Conservation (phyloP, 2,797 vertebrate genomes). For the Myoxocephalus aenaeus region DNA sequence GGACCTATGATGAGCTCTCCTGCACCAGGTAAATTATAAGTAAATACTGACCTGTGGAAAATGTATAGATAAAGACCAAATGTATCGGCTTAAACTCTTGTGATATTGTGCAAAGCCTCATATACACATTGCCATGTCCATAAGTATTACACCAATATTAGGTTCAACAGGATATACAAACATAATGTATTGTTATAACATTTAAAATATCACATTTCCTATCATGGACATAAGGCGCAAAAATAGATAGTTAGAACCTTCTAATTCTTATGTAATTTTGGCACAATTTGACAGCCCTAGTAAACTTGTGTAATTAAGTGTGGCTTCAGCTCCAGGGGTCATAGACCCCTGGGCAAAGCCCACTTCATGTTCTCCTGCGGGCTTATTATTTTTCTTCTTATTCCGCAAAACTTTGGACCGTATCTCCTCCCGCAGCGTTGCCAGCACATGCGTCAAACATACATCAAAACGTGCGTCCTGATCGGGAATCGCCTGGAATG, state of each 20-base stretch:
- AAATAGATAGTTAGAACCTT: not conserved
- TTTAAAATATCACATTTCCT: not conserved
- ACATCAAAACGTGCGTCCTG: no score
- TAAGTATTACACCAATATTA: not conserved
- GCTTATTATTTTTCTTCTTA: no score
- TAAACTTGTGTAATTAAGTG: not conserved
- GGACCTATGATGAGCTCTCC: conserved; percentile 90
- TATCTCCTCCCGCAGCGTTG: no score
- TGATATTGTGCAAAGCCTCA: not conserved
- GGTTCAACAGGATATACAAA: not conserved
- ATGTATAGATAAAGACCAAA: not conserved
- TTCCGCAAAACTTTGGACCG: no score
- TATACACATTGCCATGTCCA: not conserved
- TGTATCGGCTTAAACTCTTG: not conserved
- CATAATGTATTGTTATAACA: not conserved
- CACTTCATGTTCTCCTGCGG: no score
- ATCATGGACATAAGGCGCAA: not conserved
- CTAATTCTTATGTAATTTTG: not conserved
- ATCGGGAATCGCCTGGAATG: no score
- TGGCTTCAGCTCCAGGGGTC: no score
- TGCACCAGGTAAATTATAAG: conserved; percentile 66
- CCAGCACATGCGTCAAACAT: no score
- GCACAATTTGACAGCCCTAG: not conserved
- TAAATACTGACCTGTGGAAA: no score
- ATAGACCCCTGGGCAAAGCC: no score